Evolutionary conservation across 2,888 invertebrate species (phyloP).

Genomic region (Eupithecia pulchellata): DNA sequence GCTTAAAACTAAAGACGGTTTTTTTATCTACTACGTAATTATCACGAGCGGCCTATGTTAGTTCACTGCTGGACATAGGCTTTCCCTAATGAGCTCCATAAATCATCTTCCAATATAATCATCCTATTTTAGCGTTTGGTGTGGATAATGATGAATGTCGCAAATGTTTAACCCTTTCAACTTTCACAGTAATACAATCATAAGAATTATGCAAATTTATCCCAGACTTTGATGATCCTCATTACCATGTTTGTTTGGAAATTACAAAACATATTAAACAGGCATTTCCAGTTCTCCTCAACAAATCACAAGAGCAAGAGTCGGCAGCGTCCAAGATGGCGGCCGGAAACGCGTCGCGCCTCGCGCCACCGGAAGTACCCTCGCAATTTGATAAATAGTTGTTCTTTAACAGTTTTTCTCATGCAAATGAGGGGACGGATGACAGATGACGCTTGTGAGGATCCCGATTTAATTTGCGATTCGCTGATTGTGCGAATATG

Average conservation of each 20-base stretch:
- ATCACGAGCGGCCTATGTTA: too few relatives aligned
- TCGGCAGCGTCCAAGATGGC: constrained; percentile 72
- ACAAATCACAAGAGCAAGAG: constrained; percentile 17
- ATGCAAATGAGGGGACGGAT: constrained; percentile 84
- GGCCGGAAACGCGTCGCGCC: constrained; percentile 82
- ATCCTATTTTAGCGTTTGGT: too few relatives aligned
- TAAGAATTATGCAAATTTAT: too few relatives aligned
- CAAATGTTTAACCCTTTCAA: not conserved
- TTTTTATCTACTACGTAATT: too few relatives aligned
- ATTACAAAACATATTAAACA: too few relatives aligned
- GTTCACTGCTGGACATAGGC: too few relatives aligned
- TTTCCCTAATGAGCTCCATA: too few relatives aligned
- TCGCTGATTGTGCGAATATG: constrained; percentile 64
- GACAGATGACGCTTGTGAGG: constrained; percentile 84
- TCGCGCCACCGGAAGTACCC: constrained; percentile 80
- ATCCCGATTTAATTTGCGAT: constrained; percentile 84
- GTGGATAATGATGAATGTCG: not conserved
- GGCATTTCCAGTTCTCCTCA: constrained; percentile 21
- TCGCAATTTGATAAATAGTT: constrained; percentile 85
- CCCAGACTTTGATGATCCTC: not conserved
- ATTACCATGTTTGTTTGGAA: not conserved
- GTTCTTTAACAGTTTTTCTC: constrained; percentile 84
- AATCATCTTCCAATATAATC: too few relatives aligned
- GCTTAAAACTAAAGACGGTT: too few relatives aligned
- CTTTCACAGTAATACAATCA: too few relatives aligned